A percentile compares a stretch with the other conserved stretches of the same genome.
Conservation (phyloP, 2,797 vertebrate species). For the Myripristis jacobus region DNA sequence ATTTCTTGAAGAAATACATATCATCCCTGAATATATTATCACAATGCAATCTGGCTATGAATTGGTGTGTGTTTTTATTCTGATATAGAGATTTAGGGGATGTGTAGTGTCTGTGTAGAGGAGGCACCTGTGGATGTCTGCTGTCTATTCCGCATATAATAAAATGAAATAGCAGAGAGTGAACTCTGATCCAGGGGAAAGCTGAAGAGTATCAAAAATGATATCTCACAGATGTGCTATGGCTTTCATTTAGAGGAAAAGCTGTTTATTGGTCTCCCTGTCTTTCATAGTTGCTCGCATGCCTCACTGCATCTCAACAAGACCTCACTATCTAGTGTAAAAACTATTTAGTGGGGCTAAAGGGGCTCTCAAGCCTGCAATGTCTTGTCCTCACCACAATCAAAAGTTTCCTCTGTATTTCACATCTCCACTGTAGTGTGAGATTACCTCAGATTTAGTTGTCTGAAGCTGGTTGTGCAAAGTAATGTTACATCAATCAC, state of each 20-base stretch:
- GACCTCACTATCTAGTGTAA: slow-evolving; percentile 32
- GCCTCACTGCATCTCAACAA: slow-evolving; percentile 17
- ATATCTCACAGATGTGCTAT: slow-evolving; percentile 56
- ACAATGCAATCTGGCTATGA: slow-evolving; percentile 70
- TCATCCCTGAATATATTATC: slow-evolving; percentile 81
- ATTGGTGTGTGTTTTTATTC: slow-evolving; percentile 69
- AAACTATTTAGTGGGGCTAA: slow-evolving; percentile 9
- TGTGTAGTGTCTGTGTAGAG: slow-evolving; percentile 44
- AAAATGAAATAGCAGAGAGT: slow-evolving; percentile 66
- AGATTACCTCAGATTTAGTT: background rate
- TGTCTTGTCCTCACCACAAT: background rate
- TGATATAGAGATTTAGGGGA: slow-evolving; percentile 61
- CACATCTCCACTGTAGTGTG: background rate
- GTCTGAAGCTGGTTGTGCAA: slow-evolving; percentile 23
- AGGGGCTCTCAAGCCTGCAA: background rate
- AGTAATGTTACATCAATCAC: slow-evolving; percentile 35
- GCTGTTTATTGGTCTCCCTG: slow-evolving; percentile 37
- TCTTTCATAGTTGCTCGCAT: slow-evolving; percentile 11
- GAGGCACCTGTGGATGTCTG: slow-evolving; percentile 70
- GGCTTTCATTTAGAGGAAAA: slow-evolving; percentile 49
- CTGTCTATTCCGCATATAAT: slow-evolving; percentile 67
- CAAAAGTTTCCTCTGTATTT: background rate
- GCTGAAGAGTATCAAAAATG: slow-evolving; percentile 63
- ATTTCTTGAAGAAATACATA: slow-evolving; percentile 71
- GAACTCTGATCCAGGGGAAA: slow-evolving; percentile 69